Conservation (phyloP, 2,113 vertebrate genomes). For the Ageneiosus marmoratus region DNA sequence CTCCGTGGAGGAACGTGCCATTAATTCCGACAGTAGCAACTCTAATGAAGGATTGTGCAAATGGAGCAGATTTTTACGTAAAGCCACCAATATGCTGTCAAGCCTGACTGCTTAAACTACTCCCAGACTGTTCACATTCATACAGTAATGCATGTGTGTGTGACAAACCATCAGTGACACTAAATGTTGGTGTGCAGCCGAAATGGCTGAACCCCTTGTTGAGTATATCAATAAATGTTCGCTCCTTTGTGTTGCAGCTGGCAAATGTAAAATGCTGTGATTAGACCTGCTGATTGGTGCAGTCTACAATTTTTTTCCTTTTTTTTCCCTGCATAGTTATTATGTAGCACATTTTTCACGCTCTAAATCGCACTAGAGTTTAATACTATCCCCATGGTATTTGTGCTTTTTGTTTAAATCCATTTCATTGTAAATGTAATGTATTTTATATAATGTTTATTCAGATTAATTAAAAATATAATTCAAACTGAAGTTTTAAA, state of each 20-base stretch:
- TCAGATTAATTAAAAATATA: neutral
- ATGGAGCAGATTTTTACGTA: neutral
- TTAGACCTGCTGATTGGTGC: neutral
- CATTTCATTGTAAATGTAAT: neutral
- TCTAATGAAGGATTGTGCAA: conserved; percentile 19
- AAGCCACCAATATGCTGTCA: neutral
- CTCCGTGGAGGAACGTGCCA: neutral
- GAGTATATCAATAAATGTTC: conserved; percentile 27
- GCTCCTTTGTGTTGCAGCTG: conserved; percentile 8
- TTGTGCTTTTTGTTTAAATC: neutral
- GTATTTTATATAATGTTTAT: neutral
- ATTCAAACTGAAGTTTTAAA: neutral
- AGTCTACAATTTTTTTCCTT: neutral
- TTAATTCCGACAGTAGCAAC: neutral
- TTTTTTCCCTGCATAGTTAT: neutral
- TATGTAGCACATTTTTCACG: neutral
- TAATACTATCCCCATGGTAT: neutral
- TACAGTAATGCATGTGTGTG: conserved; percentile 8
- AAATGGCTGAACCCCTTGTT: conserved; percentile 21
- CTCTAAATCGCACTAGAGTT: neutral
- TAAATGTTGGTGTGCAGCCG: conserved; percentile 27
- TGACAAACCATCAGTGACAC: neutral
- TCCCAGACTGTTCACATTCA: conserved; percentile 16
- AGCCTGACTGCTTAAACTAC: conserved; percentile 30
- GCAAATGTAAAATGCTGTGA: conserved; percentile 12